Base-by-base conservation (phyloP, 1,140 invertebrate species). In the Belonocnema kinseyi region DNA sequence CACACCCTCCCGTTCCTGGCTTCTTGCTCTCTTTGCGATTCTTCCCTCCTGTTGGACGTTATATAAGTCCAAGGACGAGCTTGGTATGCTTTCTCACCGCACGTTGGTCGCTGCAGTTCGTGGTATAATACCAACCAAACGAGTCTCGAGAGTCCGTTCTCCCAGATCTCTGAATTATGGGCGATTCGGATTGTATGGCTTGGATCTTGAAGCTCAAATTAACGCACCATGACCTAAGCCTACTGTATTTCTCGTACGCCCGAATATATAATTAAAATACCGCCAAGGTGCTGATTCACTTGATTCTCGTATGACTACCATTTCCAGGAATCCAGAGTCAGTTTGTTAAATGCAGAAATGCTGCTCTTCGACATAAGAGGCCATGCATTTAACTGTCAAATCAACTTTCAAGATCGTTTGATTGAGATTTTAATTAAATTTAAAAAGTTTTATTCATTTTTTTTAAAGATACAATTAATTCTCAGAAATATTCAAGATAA, bases 11-110 rank as follows among this genome's bases (percentile, higher is more conserved):
- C 1, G 17, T 58, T 58, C 19, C 19, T 26, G 19, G 3, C 56
- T 5, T 46, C 11, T 58, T 21, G 19, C 19, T 58, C 12, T 58
- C 19, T 58, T 58, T 58, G 56, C 56, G 19, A 58, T 21, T 21
- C 8, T 58, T 58, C 56, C 56, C 56, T 58, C 19, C 56, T 33
- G 17, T 11, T 56, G 17, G 17, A 58, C 56, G 56, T 58, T 58
- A 58, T 58, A 58, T 58, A 58, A 58, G 56, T 58, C 56, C 56
- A 58, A 58, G 56, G 56, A 58, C 56, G 56, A 17, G 19, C 56
- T 10, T 12, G 56, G 56, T 58, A 58, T 58, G 56, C 19, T 33
- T 58, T 17, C 19, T 58, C 56, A 58, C 56, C 19, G 19, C 56
- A 21, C 7, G 19, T 21, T 33, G 19, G 19, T 58, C 17, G 19